These are phyloP conservation scores for Passerina amoena DNA, from an alignment of 2,113 vertebrate species.

Conservation along the genomic window DNA sequence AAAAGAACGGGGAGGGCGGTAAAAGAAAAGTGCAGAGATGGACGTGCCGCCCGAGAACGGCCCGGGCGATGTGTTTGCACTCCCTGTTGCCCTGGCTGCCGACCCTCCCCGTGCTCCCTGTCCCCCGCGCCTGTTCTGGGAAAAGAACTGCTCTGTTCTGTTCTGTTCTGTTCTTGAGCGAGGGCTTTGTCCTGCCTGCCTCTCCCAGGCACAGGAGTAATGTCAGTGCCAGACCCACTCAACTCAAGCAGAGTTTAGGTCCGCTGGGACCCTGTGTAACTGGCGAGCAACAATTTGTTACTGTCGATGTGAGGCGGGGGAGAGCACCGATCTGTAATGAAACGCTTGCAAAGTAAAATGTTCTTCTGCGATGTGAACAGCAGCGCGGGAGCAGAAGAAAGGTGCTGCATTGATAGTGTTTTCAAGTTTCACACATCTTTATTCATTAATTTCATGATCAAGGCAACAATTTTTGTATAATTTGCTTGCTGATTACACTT, in stretches of 20 bases:
- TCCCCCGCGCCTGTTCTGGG: no score
- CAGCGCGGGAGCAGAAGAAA: accelerated
- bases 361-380: not conserved
- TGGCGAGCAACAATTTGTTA: not conserved
- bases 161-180: not conserved
- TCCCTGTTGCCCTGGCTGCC: not conserved
- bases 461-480: not conserved
- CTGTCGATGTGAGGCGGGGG: accelerated
- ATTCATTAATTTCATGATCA: not conserved
- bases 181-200: not conserved
- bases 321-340: not conserved
- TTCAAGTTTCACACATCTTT: not conserved
- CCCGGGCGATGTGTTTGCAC: accelerated
- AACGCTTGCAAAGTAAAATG: not conserved
- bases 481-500: not conserved
- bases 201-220: not conserved
- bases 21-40: accelerated
- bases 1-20: not conserved
- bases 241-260: not conserved
- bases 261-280: not conserved
- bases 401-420: not conserved
- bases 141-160: not conserved
- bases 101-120: not conserved
- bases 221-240: not conserved
- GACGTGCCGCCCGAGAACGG: accelerated